Percentiles rank a stretch among this genome's conserved stretches.
Conservation (phyloP, 1,140 invertebrate genomes). For the Halesus radiatus region DNA sequence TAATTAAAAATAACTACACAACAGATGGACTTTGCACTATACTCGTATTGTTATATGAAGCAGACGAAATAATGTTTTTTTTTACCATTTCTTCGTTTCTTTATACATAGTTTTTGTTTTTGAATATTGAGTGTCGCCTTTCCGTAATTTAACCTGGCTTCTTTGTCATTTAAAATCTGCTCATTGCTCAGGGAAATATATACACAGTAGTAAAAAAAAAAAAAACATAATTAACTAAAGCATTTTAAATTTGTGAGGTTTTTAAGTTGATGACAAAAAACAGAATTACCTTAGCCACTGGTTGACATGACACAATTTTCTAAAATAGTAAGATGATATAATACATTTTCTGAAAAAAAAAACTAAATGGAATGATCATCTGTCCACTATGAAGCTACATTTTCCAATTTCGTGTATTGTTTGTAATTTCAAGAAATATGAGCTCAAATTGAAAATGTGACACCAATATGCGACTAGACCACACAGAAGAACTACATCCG, state of each 20-base stretch:
- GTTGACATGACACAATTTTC: no score
- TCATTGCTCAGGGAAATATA: no score
- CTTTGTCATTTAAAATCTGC: no score
- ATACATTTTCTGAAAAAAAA: no score
- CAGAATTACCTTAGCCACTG: no score
- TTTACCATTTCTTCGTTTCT: neutral
- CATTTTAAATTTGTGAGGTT: no score
- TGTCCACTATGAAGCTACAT: neutral
- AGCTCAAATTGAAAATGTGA: neutral
- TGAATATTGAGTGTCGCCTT: neutral
- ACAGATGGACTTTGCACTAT: neutral
- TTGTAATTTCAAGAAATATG: no score
- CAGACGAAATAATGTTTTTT: neutral
- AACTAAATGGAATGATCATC: neutral
- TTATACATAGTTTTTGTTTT: neutral
- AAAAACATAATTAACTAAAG: no score
- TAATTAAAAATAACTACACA: neutral
- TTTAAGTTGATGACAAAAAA: no score
- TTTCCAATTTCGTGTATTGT: neutral
- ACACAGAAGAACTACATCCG: neutral
- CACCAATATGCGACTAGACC: neutral
- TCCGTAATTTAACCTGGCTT: no score
- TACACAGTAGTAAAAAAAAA: no score
- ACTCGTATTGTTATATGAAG: neutral
- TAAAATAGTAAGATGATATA: no score